phyloP scores from a whole-genome alignment of 23 tunicate genomes.

The Botrylloides violaceus region DNA sequence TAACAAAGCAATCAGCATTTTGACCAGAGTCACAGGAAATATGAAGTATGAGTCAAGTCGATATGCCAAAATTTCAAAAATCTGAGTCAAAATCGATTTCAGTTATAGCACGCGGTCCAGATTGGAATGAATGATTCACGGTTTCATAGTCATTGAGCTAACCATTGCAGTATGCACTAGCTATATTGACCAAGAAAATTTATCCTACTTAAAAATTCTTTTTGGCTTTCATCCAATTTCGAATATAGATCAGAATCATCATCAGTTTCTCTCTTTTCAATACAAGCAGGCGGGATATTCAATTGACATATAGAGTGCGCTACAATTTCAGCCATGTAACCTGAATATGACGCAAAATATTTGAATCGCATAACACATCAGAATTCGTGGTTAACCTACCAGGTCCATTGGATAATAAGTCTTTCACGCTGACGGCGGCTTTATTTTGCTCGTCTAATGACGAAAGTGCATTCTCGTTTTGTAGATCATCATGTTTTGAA shows the following conservation, averaged over 20 bases:
- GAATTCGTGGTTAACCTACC: too few relatives aligned
- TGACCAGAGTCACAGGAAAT: too few relatives aligned
- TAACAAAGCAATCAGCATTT: too few relatives aligned
- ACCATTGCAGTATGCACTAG: background rate
- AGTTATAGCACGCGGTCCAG: too few relatives aligned
- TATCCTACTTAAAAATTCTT: too few relatives aligned
- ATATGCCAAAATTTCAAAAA: too few relatives aligned
- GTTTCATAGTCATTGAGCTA: background rate
- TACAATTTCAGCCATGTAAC: constrained; percentile 54
- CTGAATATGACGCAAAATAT: too few relatives aligned
- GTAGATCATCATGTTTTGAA: background rate
- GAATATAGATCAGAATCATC: background rate
- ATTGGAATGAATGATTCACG: too few relatives aligned
- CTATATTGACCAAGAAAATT: background rate
- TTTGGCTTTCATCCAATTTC: background rate
- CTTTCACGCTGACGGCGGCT: constrained; percentile 25
- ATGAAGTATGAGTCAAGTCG: too few relatives aligned
- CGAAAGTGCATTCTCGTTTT: background rate
- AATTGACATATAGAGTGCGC: constrained; percentile 22
- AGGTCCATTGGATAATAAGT: constrained; percentile 56
- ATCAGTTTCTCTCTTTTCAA: background rate
- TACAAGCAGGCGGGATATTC: constrained; percentile 11
- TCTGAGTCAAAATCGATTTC: too few relatives aligned
- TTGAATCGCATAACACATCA: too few relatives aligned
- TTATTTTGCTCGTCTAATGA: background rate